Base-by-base conservation (phyloP, 2,797 vertebrate genomes). In the Sebastes hubbsi region DNA sequence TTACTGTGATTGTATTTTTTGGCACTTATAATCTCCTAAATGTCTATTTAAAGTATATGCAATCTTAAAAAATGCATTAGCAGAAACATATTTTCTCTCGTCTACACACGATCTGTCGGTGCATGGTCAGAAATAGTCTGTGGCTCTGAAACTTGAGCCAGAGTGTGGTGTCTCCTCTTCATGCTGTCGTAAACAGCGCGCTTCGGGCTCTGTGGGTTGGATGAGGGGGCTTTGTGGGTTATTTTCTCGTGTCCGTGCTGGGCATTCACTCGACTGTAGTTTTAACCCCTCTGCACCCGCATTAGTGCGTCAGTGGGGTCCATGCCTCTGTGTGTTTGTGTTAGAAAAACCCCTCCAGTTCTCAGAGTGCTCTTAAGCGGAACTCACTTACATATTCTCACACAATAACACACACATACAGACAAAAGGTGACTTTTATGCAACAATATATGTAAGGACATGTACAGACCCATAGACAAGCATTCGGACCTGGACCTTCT, bases 211-310 rank as follows among this genome's bases (percentile, higher is more conserved):
- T 76, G 8, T 46, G 66, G 75, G 73, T 56, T 22, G 62, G 75
- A 82, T 34, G 14, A 70, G 5, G 1, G 20, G 82, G 80, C 86
- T 91, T 72, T 90, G 80, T 30, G 52, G 63, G 65, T 75, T 82
- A 86, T 89, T 88, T 87, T 89, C 71, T 84, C 1, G 66, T 46
- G 84, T 82, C 75, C 46, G 1, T 85, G 82, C 74, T 2, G 22
- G 9, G 66, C 83, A 78, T 91, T 89, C 63, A 72, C 64, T 66
- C 8, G 13, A 7, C 77, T 94, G 93, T 94, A 93, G 81, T 83
- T 92, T 92, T 93, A 94, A 92, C 88, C 89, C 81, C 87, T 86
- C 29, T 83, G 85, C 84, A 84, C 83, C 85, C 65, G 72, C 80
- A 88, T 90, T 89, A 72, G 75, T 69, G 71, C 11, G 42, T 71